A percentile compares a stretch with the other conserved stretches of the same genome.
phyloP scores from a whole-genome alignment of 2,797 vertebrate species.

The Tenualosa ilisha region DNA sequence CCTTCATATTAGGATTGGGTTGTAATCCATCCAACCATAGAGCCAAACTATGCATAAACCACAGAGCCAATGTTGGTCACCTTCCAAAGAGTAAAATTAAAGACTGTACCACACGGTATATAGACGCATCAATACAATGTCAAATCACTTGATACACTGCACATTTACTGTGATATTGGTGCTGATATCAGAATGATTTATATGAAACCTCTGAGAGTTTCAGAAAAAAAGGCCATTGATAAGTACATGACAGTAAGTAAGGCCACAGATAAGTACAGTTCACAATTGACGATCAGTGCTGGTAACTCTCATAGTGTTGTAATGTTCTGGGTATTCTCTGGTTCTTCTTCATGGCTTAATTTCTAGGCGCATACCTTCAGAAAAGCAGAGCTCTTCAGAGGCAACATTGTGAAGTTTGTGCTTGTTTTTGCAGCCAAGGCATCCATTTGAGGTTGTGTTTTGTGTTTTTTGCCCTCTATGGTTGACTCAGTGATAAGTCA shows the following conservation, averaged over 20 bases:
- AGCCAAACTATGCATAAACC: not conserved
- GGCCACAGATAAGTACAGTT: no score
- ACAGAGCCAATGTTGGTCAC: not conserved
- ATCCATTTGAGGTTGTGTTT: not conserved
- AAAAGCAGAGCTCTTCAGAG: not conserved
- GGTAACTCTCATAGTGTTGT: not conserved
- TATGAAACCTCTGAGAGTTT: not conserved
- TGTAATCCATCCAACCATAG: not conserved
- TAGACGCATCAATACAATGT: not conserved
- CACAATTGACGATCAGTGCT: not conserved
- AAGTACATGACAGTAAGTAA: no score
- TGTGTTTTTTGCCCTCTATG: not conserved
- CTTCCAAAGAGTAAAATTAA: not conserved
- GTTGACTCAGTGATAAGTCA: slow-evolving; percentile 1
- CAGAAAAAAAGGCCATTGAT: not conserved
- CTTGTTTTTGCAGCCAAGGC: not conserved
- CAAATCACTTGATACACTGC: not conserved
- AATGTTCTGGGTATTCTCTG: no score
- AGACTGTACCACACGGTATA: not conserved
- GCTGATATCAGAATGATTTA: not conserved
- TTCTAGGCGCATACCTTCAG: not conserved
- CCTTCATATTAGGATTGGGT: not conserved
- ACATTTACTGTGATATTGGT: not conserved
- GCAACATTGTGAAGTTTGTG: not conserved
- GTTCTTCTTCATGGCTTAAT: not conserved